Percentiles rank a stretch among this genome's conserved stretches.
phyloP scores from a whole-genome alignment of 1,140 invertebrate genomes.

The Helicoverpa armigera region DNA sequence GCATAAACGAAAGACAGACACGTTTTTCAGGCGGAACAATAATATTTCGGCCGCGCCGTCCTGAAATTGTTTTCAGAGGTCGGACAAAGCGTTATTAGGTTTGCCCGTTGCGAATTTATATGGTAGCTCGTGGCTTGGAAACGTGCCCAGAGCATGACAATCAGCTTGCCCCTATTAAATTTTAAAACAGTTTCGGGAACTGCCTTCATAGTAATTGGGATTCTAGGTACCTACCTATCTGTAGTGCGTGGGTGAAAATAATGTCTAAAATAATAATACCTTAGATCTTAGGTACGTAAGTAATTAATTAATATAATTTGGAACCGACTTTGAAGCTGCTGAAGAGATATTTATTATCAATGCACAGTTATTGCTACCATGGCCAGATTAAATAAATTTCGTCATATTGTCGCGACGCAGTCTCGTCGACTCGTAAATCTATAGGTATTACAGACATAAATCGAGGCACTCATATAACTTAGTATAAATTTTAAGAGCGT shows the following conservation, averaged over 20 bases:
- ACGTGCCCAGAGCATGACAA: conserved; percentile 12
- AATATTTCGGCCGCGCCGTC: not conserved
- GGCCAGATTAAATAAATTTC: not conserved
- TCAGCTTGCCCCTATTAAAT: conserved; percentile 18
- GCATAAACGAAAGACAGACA: no score
- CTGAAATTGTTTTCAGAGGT: conserved; percentile 21
- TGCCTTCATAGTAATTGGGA: not conserved
- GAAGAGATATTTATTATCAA: no score
- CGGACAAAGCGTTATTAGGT: not conserved
- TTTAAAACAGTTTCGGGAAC: conserved; percentile 10
- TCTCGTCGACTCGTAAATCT: no score
- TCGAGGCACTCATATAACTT: no score
- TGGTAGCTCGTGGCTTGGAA: not conserved
- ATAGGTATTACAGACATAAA: no score
- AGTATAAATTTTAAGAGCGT: not conserved
- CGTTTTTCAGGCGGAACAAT: not conserved
- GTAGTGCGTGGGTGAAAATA: not conserved
- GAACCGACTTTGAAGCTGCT: no score
- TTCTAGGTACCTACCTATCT: no score
- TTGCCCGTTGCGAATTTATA: conserved; percentile 27
- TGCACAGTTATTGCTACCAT: not conserved
- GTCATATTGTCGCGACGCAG: not conserved
- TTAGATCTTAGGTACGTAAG: no score
- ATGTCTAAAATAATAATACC: no score
- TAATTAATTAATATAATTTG: no score